Conservation (phyloP, 2,797 vertebrate genomes). For the Coluber constrictor region DNA sequence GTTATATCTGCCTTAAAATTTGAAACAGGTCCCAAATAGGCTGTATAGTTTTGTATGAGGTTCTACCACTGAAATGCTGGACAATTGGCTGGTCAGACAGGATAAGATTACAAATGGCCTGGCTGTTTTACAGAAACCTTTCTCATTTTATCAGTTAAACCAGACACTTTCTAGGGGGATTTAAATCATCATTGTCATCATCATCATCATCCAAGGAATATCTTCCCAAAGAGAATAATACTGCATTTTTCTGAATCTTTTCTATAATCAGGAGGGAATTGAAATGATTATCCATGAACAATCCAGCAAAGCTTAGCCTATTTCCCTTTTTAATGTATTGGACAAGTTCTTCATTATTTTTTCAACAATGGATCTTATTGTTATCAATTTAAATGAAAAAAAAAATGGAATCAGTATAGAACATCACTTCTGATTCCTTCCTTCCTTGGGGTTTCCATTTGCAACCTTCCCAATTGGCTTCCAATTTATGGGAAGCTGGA, state of each 20-base stretch:
- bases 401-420: not conserved
- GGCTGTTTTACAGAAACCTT: not conserved
- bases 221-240: not conserved
- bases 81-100: not conserved
- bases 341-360: not conserved
- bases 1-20: not conserved
- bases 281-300: not conserved
- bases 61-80: not conserved
- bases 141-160: not conserved
- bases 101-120: not conserved
- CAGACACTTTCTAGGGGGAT: not conserved
- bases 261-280: not conserved
- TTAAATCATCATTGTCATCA: too few species aligned
- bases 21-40: not conserved
- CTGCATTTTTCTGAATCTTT: not conserved
- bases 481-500: not conserved
- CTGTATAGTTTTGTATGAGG: not conserved
- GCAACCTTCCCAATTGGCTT: not conserved
- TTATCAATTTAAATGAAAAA: not conserved
- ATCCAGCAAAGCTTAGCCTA: not conserved
- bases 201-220: not conserved
- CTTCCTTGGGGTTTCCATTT: not conserved
- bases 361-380: not conserved
- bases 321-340: not conserved
- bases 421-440: not conserved